A percentile compares a stretch with the other conserved stretches of the same genome.
Evolutionary conservation across 2,113 vertebrate genomes (phyloP).

Genomic region (Catagonus wagneri): DNA sequence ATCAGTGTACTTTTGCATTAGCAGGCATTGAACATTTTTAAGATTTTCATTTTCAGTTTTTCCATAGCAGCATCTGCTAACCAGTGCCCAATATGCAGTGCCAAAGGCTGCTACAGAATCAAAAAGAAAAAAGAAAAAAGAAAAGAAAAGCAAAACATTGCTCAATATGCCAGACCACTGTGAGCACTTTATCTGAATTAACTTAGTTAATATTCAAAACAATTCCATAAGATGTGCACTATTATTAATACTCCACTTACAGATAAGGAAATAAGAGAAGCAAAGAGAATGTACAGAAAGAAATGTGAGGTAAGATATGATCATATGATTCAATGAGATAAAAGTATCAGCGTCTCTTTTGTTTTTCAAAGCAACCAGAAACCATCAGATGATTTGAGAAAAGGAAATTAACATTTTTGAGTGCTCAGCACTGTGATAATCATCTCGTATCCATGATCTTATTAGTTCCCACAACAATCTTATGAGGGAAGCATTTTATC

Average conservation of each 20-base stretch:
- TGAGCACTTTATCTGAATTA: not conserved
- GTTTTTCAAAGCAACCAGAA: conserved; percentile 7
- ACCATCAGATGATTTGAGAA: not conserved
- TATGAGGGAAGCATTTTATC: not conserved
- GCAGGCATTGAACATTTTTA: not conserved
- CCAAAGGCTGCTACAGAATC: not conserved
- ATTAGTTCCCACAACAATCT: not conserved
- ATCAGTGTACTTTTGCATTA: not conserved
- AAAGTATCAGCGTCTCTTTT: not conserved
- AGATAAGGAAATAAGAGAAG: not conserved
- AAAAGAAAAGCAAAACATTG: conserved; percentile 22
- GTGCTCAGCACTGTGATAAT: not conserved
- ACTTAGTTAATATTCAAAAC: not conserved
- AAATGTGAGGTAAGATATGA: not conserved
- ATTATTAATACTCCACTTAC: not conserved
- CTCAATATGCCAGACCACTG: not conserved
- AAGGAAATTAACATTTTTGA: not conserved
- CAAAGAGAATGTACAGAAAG: not conserved
- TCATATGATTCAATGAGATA: not conserved
- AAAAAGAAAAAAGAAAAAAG: too few relatives aligned
- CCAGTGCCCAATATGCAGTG: not conserved
- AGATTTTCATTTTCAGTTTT: conserved; percentile 32
- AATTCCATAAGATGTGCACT: not conserved
- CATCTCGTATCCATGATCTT: not conserved
- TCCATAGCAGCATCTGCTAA: not conserved